Evolutionary conservation across 2,888 invertebrate species (phyloP).

Genomic region (Dryadula phaetusa): DNA sequence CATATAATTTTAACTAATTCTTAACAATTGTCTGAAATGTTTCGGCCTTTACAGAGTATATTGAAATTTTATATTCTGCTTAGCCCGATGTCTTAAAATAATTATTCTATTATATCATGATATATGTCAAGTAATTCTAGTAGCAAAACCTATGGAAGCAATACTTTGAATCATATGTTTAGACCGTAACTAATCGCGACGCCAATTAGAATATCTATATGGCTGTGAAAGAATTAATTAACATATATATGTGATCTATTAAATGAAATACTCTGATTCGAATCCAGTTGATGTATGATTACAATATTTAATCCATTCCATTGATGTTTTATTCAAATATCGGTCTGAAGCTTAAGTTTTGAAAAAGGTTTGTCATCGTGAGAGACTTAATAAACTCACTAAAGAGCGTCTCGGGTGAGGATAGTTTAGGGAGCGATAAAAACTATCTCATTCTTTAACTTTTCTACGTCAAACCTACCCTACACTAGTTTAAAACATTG

Average conservation of each 20-base stretch:
- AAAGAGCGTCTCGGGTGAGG: slow-evolving; percentile 33
- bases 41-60: neutral
- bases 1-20: neutral
- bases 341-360: slow-evolving; percentile 27
- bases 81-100: neutral
- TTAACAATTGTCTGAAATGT: neutral
- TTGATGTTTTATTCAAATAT: slow-evolving; percentile 43
- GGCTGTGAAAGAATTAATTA: slow-evolving; percentile 17
- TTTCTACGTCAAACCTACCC: neutral
- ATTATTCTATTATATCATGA: neutral
- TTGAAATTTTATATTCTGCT: neutral
- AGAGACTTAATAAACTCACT: slow-evolving; percentile 31
- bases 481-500: neutral
- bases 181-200: neutral
- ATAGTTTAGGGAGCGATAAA: slow-evolving; percentile 34
- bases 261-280: slow-evolving; percentile 40
- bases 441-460: slow-evolving; percentile 40
- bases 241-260: slow-evolving; percentile 22
- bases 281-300: slow-evolving; percentile 54
- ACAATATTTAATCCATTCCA: slow-evolving; percentile 50
- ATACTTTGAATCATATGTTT: neutral
- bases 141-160: neutral
- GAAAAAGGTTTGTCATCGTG: slow-evolving; percentile 31
- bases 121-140: slow-evolving; percentile 20
- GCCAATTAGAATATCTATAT: neutral